These are phyloP conservation scores for Gymnorhina tibicen DNA, from an alignment of 2,113 vertebrate genomes.

Conservation along the genomic window DNA sequence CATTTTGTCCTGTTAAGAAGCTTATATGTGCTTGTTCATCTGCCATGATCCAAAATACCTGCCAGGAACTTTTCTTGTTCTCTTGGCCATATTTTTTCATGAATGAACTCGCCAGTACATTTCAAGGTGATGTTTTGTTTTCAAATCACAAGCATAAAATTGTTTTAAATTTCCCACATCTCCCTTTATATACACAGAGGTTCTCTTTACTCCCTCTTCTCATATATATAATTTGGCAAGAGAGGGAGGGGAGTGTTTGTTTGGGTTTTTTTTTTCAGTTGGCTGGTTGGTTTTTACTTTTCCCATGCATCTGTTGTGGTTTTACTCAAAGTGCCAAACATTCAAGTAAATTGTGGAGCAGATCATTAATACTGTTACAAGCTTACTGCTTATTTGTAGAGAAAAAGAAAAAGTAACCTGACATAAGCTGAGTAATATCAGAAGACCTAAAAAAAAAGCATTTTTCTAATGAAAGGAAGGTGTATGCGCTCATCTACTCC, in stretches of 20 bases:
- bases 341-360: not conserved
- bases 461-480: not conserved
- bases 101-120: not conserved
- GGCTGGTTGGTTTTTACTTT: constrained; percentile 16
- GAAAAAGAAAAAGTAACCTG: not conserved
- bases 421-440: not conserved
- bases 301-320: constrained; percentile 23
- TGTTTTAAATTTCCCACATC: constrained; percentile 36
- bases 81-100: not conserved
- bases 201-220: not conserved
- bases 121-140: constrained; percentile 35
- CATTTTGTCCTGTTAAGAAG: not conserved
- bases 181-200: not conserved
- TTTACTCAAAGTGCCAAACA: constrained; percentile 4
- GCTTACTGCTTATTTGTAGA: not conserved
- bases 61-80: not conserved
- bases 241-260: not conserved
- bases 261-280: not conserved
- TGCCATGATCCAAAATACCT: not conserved
- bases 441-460: not conserved
- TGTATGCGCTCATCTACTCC: not conserved
- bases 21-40: not conserved
- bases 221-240: not conserved
- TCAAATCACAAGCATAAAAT: constrained; percentile 37
- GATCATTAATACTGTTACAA: not conserved